Conservation (phyloP, 2,113 vertebrate species). For the Prunella himalayana region DNA sequence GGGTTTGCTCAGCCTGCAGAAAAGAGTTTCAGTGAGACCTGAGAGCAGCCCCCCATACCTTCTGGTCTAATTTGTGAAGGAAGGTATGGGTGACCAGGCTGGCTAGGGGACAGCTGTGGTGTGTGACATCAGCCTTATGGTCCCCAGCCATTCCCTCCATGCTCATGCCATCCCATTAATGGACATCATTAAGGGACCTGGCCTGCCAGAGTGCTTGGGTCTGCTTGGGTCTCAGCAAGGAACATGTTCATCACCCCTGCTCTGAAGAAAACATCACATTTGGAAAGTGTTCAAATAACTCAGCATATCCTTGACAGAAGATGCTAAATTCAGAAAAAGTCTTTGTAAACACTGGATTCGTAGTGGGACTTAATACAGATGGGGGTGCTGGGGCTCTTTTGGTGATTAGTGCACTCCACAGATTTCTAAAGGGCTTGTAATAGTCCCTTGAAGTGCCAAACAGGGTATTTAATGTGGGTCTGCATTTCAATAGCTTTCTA, state of each 20-base stretch:
- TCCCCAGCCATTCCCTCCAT: neutral
- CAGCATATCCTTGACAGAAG: neutral
- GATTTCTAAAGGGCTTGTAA: neutral
- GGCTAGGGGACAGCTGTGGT: neutral
- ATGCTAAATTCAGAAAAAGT: neutral
- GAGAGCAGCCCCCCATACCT: neutral
- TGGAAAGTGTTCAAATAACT: neutral
- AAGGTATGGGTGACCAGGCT: neutral
- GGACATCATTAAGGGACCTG: neutral
- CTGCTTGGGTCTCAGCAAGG: neutral
- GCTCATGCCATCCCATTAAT: neutral
- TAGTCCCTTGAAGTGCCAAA: fast-evolving
- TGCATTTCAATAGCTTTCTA: neutral
- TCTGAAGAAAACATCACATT: neutral
- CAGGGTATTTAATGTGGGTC: neutral
- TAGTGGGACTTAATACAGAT: neutral
- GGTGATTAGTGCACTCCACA: neutral
- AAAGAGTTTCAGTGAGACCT: neutral
- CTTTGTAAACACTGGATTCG: neutral
- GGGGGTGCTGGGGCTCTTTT: neutral
- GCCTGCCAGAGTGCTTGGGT: neutral
- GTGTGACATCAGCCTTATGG: neutral
- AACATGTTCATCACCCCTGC: neutral
- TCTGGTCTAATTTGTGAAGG: neutral
- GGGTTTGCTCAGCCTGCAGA: neutral